Conservation (phyloP, 2,113 vertebrate species). For the Ptyas mucosa region DNA sequence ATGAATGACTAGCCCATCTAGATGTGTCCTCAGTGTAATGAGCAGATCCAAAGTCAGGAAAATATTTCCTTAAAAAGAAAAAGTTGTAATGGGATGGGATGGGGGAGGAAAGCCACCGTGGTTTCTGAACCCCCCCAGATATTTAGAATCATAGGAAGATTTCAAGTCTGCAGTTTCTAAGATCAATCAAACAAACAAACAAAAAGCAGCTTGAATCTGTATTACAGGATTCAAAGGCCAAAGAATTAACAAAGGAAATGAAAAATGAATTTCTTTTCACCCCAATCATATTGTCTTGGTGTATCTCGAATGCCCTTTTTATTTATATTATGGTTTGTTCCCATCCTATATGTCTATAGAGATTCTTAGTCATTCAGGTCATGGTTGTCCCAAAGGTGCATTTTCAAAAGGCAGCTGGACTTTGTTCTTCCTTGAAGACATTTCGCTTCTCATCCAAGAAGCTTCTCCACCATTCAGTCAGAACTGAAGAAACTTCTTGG, state of each 20-base stretch:
- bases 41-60: not conserved
- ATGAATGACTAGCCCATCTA: not conserved
- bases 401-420: no score
- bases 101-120: not conserved
- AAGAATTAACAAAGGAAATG: not conserved
- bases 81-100: not conserved
- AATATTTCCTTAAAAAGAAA: not conserved
- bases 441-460: no score
- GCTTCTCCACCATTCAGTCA: no score
- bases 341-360: not conserved
- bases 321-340: not conserved
- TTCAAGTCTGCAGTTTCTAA: not conserved
- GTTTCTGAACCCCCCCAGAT: not conserved
- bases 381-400: no score
- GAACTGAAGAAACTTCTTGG: no score
- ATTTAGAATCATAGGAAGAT: not conserved
- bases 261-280: not conserved
- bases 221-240: not conserved
- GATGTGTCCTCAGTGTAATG: not conserved
- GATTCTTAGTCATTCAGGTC: no score
- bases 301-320: not conserved
- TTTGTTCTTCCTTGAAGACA: no score
- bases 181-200: not conserved
- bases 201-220: not conserved
- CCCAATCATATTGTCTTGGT: no score